Base-by-base conservation (phyloP, 2,113 vertebrate species). In the Equus quagga region DNA sequence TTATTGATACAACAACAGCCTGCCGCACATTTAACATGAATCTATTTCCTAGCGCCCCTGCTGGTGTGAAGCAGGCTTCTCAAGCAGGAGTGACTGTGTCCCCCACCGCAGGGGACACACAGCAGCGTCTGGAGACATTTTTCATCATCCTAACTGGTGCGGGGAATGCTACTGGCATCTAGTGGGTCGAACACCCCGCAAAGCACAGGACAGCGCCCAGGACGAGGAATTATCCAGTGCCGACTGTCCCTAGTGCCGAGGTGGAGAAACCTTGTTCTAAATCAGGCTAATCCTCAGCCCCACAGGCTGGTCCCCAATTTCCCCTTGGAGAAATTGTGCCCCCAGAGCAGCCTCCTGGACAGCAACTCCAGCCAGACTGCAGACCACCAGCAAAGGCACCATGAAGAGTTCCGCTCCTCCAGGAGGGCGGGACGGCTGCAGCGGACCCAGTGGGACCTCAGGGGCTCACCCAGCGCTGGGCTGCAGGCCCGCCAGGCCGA, bases 381-480 rank as follows among this genome's bases (percentile, higher is more conserved):
- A 64, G 10, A 15, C 2, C 0, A 10, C 15, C 13, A 12, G 10
- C 19, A 4, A 7, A 0, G 3, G 18, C 8, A 8, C 17, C 49
- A 8, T 0, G 18, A 23, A 44, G 58, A 41, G 67, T 19, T 17
- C 7, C 2, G 0, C 12, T 72, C 21, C 21, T 26, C 81, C 12
- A 0, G 2, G 19, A 24, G 31, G 36, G 13, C 7, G 13, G 64
- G 21, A 8, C 49, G 2, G 3, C 46, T 31, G 0, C 8, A 0
- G 44, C 0, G 26, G 67, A 9, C 24, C 8, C 28, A 0, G 14
- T 3, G 2, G 46, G 26, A 0, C 1, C 17, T 17, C 41, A 0
- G 76, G 7, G n/a, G n/a, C 41, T 0, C 0, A 1, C 4, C 75
- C 84, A 60, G 62, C 83, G 0, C 56, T 23, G 13, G 91, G 65